phyloP scores from a whole-genome alignment of 2,888 invertebrate species.

The Perizoma affinitatum region DNA sequence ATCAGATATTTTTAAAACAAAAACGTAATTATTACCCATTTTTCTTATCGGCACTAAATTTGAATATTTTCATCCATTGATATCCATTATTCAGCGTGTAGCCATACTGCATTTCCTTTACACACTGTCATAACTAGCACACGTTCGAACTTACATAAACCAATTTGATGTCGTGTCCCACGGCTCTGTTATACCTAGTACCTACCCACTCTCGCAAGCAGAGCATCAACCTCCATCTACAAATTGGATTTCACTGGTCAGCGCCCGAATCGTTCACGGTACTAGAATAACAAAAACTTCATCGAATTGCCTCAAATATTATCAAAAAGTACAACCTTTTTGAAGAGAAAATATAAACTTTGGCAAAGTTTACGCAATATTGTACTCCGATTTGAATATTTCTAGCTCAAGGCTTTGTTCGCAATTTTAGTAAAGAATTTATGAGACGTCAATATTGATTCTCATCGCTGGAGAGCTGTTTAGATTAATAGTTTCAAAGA shows the following conservation, averaged over 20 bases:
- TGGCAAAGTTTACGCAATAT: conserved; percentile 24
- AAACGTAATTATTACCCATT: too few relatives aligned
- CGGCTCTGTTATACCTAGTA: conserved; percentile 1
- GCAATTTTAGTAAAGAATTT: conserved; percentile 23
- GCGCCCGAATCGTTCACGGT: conserved; percentile 30
- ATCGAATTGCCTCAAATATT: conserved; percentile 25
- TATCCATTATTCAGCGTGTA: neutral
- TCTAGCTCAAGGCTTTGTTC: conserved; percentile 27
- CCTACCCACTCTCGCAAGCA: conserved; percentile 10
- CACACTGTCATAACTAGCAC: conserved; percentile 16
- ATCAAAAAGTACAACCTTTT: conserved; percentile 24
- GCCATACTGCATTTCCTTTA: neutral
- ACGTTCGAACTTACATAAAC: conserved; percentile 19
- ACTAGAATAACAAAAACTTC: conserved; percentile 39
- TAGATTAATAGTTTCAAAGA: conserved; percentile 12
- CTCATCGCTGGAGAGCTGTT: conserved; percentile 11
- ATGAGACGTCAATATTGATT: conserved; percentile 26
- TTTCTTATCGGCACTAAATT: too few relatives aligned
- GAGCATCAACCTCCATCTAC: conserved; percentile 39
- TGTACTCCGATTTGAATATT: conserved; percentile 29
- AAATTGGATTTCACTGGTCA: conserved; percentile 46
- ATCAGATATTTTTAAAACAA: too few relatives aligned
- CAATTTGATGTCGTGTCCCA: conserved; percentile 21
- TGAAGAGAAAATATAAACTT: conserved; percentile 25
- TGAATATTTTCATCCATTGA: too few relatives aligned